A percentile compares a stretch with the other conserved stretches of the same genome.
These are phyloP conservation scores for Mechanitis mazaeus DNA, from an alignment of 2,888 invertebrate genomes.

Conservation along the genomic window DNA sequence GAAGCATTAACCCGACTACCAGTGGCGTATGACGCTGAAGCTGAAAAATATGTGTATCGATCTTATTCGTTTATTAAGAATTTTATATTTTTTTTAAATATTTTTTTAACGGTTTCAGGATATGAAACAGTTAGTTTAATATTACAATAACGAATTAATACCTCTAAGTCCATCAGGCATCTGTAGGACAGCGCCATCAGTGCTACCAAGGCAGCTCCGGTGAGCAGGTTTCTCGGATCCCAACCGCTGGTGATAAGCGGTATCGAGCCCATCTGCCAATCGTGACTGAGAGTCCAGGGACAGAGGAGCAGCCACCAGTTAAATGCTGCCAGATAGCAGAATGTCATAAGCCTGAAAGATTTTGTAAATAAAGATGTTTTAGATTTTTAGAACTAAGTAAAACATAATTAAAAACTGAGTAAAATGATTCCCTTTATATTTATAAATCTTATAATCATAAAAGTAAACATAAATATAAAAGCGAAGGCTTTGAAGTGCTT, in stretches of 20 bases:
- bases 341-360: conserved; percentile 82
- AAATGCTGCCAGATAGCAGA: conserved; percentile 87
- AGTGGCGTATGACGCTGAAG: conserved; percentile 81
- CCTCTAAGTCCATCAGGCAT: conserved; percentile 82
- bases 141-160: conserved; percentile 41
- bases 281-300: conserved; percentile 87
- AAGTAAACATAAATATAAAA: too few relatives aligned
- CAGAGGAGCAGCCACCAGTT: conserved; percentile 90
- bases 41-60: conserved; percentile 45
- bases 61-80: not conserved
- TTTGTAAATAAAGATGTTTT: not conserved
- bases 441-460: too few relatives aligned
- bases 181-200: conserved; percentile 78
- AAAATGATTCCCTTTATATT: too few relatives aligned
- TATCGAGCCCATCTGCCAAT: conserved; percentile 94
- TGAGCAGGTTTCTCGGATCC: conserved; percentile 86
- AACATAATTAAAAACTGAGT: too few relatives aligned
- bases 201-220: conserved; percentile 80
- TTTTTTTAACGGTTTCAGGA: too few relatives aligned
- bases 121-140: too few relatives aligned
- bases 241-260: conserved; percentile 80
- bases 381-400: not conserved
- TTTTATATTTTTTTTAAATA: not conserved
- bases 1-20: conserved; percentile 82
- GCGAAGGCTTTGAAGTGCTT: too few relatives aligned